phyloP scores from a whole-genome alignment of 2,113 vertebrate species.

The Trochalopteron elliotii region DNA sequence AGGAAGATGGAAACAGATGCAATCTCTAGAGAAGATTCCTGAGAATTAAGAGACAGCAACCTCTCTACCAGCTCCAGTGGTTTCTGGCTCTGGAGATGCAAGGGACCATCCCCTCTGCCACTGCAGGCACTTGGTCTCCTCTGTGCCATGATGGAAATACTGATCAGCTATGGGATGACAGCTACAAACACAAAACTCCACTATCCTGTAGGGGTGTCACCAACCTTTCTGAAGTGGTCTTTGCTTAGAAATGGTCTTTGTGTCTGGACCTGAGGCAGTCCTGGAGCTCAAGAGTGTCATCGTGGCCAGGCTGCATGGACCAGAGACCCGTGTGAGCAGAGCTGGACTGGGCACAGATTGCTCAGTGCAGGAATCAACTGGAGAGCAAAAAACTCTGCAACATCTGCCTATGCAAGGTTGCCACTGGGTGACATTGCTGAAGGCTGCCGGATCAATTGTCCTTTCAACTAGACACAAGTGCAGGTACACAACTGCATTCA shows the following conservation, averaged over 20 bases:
- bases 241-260: background rate
- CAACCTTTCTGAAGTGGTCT: background rate
- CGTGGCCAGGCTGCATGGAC: fast-evolving
- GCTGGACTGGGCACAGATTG: background rate
- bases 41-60: background rate
- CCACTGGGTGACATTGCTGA: constrained; percentile 45
- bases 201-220: background rate
- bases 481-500: background rate
- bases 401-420: background rate
- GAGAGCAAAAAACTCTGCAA: background rate
- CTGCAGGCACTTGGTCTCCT: fast-evolving
- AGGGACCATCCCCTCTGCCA: background rate
- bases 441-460: background rate
- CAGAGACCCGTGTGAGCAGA: fast-evolving
- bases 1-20: background rate
- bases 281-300: fast-evolving
- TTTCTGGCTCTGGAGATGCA: background rate
- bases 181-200: background rate
- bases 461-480: background rate
- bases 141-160: background rate
- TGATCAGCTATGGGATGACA: background rate
- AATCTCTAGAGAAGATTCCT: background rate
- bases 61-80: background rate
- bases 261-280: background rate
- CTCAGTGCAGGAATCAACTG: background rate